Conservation (phyloP, 2,797 vertebrate genomes). For the Manis javanica region DNA sequence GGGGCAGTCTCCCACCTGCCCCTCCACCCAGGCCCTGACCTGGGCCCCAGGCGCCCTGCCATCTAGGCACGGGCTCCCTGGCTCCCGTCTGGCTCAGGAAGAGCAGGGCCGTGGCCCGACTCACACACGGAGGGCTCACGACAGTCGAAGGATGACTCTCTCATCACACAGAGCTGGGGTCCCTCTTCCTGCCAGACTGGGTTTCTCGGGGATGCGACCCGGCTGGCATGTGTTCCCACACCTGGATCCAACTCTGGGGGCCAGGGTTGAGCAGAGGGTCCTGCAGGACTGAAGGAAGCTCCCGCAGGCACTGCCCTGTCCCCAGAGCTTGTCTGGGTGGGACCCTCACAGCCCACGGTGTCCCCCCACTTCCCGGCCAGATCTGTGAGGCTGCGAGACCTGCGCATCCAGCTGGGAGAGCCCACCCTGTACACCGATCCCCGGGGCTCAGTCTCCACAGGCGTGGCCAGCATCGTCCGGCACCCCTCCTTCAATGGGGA, state of each 20-base stretch:
- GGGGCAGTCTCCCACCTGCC: neutral
- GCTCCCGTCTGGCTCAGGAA: neutral
- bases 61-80: fast-evolving
- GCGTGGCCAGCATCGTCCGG: fast-evolving
- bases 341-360: neutral
- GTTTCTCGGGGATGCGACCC: neutral
- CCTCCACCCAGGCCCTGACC: neutral
- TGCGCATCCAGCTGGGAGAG: neutral
- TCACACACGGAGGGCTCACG: neutral
- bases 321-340: fast-evolving
- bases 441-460: neutral
- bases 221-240: neutral
- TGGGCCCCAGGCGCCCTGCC: fast-evolving
- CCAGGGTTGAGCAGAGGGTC: neutral
- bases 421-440: neutral
- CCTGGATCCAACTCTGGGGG: neutral
- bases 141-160: neutral
- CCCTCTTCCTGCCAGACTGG: fast-evolving
- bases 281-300: neutral
- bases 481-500: neutral
- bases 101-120: too few species aligned
- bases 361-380: neutral
- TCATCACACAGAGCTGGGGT: neutral
- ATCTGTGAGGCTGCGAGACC: fast-evolving
- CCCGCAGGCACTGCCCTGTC: neutral